Conservation (phyloP, 2,888 invertebrate species). For the Athrips mouffetella region DNA sequence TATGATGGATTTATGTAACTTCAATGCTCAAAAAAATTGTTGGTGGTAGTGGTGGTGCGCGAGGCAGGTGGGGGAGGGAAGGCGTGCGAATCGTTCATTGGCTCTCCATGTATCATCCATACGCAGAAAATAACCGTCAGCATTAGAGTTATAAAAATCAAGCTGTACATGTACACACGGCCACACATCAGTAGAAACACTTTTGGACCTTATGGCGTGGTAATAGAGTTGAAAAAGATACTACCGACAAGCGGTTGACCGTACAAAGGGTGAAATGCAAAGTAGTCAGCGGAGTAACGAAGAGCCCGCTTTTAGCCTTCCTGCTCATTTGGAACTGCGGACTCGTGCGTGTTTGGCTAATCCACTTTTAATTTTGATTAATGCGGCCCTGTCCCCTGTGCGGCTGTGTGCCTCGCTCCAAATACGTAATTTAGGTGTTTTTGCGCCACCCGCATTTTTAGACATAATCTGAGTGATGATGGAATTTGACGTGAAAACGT, state of each 20-base stretch:
- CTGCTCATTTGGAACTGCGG: slow-evolving; percentile 12
- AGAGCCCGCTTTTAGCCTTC: slow-evolving; percentile 14
- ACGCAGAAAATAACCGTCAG: too few species aligned
- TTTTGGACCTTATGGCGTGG: too few species aligned
- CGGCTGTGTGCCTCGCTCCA: slow-evolving; percentile 30
- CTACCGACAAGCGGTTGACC: too few species aligned
- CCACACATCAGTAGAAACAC: not conserved
- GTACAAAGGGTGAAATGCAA: not conserved
- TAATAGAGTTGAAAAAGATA: too few species aligned
- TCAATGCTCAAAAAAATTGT: too few species aligned
- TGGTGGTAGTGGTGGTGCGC: too few species aligned
- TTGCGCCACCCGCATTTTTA: slow-evolving; percentile 11
- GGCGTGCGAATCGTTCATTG: too few species aligned
- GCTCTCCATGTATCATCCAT: too few species aligned
- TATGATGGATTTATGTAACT: too few species aligned
- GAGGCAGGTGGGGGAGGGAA: too few species aligned
- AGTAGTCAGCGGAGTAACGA: not conserved
- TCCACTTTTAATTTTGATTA: slow-evolving; percentile 76
- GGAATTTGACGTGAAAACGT: not conserved
- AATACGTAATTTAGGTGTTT: slow-evolving; percentile 43
- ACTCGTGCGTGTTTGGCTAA: slow-evolving; percentile 42
- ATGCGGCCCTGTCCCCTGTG: slow-evolving; percentile 44
- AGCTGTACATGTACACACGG: too few species aligned
- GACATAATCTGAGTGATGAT: not conserved
- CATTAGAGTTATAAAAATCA: too few species aligned